Evolutionary conservation across 2,888 invertebrate genomes (phyloP), one percentile per base, ranked within the genome.

Genomic region (Drosophila ustulata): DNA sequence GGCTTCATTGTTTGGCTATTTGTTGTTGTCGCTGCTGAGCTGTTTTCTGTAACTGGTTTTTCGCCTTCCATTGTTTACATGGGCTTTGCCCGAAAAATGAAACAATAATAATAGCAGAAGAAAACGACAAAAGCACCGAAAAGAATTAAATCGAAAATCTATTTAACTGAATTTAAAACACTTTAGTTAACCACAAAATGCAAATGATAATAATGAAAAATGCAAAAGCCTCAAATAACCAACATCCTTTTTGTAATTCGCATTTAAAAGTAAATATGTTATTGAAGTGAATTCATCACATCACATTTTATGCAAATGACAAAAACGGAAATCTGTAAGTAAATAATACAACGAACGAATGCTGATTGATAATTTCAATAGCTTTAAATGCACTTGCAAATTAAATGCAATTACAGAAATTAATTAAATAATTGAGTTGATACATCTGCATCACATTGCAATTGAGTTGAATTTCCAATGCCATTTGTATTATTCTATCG

Each of bases 1-100:
- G 55, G 37, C 52, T 63, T 50, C 62, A 76, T 79, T 79, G 70
- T 71, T 71, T 73, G 51, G 58, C 32, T 59, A 51, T 34, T 28
- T 47, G 7, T 45, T 32, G 18, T 23, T 41, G 25, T 46, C 47
- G 34, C 23, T 63, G 3, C 5, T 13, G 45, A 13, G 41, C 25
- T 18, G 18, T 18, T 18, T 57, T 66, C 23, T 50, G 37, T 34
- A 43, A 47, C 41, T 61, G 55, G 57, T 55, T 43, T 69, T 39
- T 69, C 32, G 49, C 39, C 45, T 43, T 52, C 26, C 59, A 43
- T 71, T 66, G 63, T 63, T 66, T 68, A 61, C 65, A 62, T 43
- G 45, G 45, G 46, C 51, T 52, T 46, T 23, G 32, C 34, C 30
- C 37, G 28, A 53, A 49, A 64, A 69, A 61, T 53, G 61, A 30